Percentiles rank a stretch among this genome's conserved stretches.
phyloP scores from a whole-genome alignment of 2,888 invertebrate genomes.

The Temnothorax ravouxi region DNA sequence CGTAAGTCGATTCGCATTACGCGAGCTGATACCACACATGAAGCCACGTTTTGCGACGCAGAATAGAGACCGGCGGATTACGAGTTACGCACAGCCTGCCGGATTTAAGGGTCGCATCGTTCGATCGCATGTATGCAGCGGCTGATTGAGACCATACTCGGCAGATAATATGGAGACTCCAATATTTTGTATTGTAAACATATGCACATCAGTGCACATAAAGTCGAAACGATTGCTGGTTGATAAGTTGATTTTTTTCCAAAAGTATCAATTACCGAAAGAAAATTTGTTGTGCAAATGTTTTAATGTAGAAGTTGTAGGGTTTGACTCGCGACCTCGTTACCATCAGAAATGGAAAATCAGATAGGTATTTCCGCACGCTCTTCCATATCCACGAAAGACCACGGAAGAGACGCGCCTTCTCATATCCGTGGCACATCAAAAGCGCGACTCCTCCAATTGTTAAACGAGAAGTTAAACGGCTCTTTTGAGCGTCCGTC shows the following conservation, averaged over 20 bases:
- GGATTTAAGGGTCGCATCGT: slow-evolving; percentile 74
- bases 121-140: slow-evolving; percentile 31
- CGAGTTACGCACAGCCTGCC: slow-evolving; percentile 78
- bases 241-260: not conserved
- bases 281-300: not conserved
- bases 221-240: not conserved
- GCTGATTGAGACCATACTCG: not conserved
- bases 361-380: not conserved
- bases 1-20: slow-evolving; percentile 69
- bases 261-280: not conserved
- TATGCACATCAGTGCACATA: not conserved
- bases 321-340: not conserved
- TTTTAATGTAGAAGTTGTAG: not conserved
- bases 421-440: not conserved
- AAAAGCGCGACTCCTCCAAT: not conserved
- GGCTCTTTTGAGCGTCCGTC: slow-evolving; percentile 1
- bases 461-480: slow-evolving; percentile 23
- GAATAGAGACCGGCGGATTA: slow-evolving; percentile 80
- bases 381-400: not conserved
- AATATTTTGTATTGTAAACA: not conserved
- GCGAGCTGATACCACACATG: slow-evolving; percentile 70
- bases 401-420: not conserved
- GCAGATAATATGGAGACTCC: not conserved
- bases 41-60: slow-evolving; percentile 70
- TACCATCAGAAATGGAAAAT: not conserved